These are phyloP conservation scores for Entosphenus tridentatus DNA, from an alignment of 2,113 vertebrate species.

Conservation along the genomic window DNA sequence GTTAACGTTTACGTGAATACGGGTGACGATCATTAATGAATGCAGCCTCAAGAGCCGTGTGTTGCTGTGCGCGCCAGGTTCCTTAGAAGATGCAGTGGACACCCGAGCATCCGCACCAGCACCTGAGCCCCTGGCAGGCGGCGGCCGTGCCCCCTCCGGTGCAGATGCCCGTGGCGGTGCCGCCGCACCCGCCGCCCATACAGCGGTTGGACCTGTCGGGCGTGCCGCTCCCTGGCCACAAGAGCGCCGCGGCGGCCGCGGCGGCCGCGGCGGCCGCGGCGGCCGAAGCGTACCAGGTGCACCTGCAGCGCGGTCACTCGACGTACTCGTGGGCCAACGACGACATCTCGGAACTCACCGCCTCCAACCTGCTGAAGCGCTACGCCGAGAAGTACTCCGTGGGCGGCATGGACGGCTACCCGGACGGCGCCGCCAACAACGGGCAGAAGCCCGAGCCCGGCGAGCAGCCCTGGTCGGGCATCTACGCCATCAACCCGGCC, in stretches of 20 bases:
- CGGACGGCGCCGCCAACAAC: slow-evolving; percentile 73
- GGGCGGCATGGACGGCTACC: slow-evolving; percentile 70
- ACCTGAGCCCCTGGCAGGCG: slow-evolving; percentile 1
- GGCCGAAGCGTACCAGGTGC: slow-evolving; percentile 83
- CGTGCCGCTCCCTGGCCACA: slow-evolving; percentile 85
- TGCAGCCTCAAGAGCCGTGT: not conserved
- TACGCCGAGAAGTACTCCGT: slow-evolving; percentile 98
- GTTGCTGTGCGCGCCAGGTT: not conserved
- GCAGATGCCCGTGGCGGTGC: not conserved
- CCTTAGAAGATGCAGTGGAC: slow-evolving; percentile 98
- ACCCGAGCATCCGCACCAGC: slow-evolving; percentile 65
- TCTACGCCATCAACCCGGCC: slow-evolving; percentile 79
- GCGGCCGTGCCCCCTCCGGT: not conserved
- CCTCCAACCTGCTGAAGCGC: slow-evolving; percentile 93
- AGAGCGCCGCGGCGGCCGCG: slow-evolving; percentile 16
- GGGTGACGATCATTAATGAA: too few species aligned
- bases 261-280: not conserved
- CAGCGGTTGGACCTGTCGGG: slow-evolving; percentile 99
- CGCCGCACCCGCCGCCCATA: slow-evolving; percentile 54
- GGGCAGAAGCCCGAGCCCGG: slow-evolving; percentile 80
- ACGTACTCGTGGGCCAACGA: slow-evolving; percentile 89
- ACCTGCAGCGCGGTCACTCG: slow-evolving; percentile 89
- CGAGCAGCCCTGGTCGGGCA: slow-evolving; percentile 41
- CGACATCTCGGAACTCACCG: slow-evolving; percentile 91
- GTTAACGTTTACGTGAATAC: too few species aligned